These are phyloP conservation scores for Ascaphus truei DNA, from an alignment of 2,113 vertebrate species.

Conservation along the genomic window DNA sequence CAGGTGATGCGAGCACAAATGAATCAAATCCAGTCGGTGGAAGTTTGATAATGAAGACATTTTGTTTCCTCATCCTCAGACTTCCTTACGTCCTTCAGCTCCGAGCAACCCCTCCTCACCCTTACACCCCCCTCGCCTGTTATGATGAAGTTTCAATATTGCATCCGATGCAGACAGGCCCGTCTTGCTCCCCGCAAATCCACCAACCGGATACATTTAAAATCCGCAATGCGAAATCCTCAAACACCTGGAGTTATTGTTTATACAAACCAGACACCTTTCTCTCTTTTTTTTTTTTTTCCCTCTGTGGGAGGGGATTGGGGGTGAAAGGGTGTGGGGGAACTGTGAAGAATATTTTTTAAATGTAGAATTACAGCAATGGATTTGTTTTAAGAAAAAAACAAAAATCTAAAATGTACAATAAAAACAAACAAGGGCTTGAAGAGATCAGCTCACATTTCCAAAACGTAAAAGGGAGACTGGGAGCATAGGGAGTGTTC, in stretches of 20 bases:
- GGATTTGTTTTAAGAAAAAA: neutral
- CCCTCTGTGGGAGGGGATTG: neutral
- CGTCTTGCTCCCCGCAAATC: neutral
- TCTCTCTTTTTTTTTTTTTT: too few relatives aligned
- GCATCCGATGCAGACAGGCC: neutral
- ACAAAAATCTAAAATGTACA: too few relatives aligned
- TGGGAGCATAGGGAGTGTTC: neutral
- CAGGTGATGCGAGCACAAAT: constrained; percentile 97
- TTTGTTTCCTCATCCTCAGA: constrained; percentile 17
- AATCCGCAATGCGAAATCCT: too few relatives aligned
- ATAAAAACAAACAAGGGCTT: constrained; percentile 20
- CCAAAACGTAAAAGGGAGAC: neutral
- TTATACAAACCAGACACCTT: neutral
- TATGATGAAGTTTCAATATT: neutral
- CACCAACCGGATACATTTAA: too few relatives aligned
- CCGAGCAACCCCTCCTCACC: neutral
- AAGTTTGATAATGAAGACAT: constrained; percentile 74
- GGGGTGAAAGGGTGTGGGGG: constrained; percentile 37
- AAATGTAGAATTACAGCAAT: neutral
- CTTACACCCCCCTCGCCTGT: neutral
- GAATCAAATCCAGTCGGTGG: constrained; percentile 97
- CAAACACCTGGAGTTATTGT: neutral
- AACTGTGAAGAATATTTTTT: constrained; percentile 49
- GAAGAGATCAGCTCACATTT: neutral
- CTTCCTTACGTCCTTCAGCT: constrained; percentile 2